Base-by-base conservation (phyloP, 1,140 invertebrate species). In the Calephelis virginiensis region DNA sequence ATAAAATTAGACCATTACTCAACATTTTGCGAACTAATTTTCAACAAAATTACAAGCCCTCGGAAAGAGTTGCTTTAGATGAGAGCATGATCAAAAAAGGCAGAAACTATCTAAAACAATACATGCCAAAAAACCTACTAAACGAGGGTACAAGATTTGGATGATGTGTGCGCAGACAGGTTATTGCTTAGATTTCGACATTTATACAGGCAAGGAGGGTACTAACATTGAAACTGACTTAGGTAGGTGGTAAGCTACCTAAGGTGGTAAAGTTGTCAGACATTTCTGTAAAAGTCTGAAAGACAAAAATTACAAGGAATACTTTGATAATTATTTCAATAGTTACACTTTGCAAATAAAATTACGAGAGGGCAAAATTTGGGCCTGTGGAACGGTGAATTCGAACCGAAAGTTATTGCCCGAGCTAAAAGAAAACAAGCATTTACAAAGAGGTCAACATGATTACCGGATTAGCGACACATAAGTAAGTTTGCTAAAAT, bases 51-150 rank as follows among this genome's bases (percentile, higher is more conserved):
- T 53, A 43, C 28, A 64, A 11, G 12, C 43, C 61, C 0, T 70
- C 69, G 14, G 61, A 67, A 47, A 63, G 14, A 17, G 11, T 63
- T 56, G 60, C 64, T 0, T 66, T 71, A 7, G 66, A 71, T 50
- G 70, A 71, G 56, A 68, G 66, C 14, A 71, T 71, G 66, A 61
- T 71, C 6, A 71, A 68, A 38, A 71, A 71, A 49, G 70, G 70
- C n/a, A 65, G 63, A 6, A 65, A 10, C 13, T 56, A 11, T 5
- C 11, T 71, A 11, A 71, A 65, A 65, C 47, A 63, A 49, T 63
- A 63, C 17, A 63, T 63, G 62, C 62, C 62, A 5, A 63, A 63
- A 50, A 64, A 64, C 63, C 63, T 1, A 64, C 38, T 6, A 64
- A 64, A 40, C 46, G 48, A 7, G 63, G 14, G 8, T 64, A 64